phyloP scores from a whole-genome alignment of 1,140 invertebrate genomes.

The Epicauta chinensis region DNA sequence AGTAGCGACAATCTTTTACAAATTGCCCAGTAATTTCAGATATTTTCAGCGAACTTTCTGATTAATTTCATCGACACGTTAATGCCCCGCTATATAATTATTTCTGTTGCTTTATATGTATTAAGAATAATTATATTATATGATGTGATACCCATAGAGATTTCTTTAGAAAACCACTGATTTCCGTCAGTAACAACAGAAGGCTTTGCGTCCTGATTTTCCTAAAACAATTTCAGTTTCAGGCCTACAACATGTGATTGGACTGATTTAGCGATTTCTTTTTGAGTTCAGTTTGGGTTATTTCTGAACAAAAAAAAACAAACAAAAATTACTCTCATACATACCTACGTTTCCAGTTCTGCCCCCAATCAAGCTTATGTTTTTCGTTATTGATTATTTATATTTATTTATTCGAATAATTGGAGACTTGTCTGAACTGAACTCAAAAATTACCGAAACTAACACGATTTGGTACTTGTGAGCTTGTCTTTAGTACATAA shows the following conservation, averaged over 20 bases:
- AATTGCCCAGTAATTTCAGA: neutral
- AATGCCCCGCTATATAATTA: slow-evolving; percentile 30
- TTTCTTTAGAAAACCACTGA: slow-evolving; percentile 18
- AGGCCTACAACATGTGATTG: slow-evolving; percentile 8
- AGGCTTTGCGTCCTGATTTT: slow-evolving; percentile 18
- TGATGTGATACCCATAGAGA: slow-evolving; percentile 31
- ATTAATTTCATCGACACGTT: neutral
- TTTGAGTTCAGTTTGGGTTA: slow-evolving; percentile 26
- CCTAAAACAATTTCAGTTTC: slow-evolving; percentile 1
- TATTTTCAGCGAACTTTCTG: neutral
- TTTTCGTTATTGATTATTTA: neutral
- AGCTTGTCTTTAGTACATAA: slow-evolving; percentile 35
- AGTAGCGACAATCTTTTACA: neutral
- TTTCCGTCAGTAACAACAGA: slow-evolving; percentile 2
- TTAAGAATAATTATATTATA: slow-evolving; percentile 29
- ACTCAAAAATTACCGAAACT: slow-evolving; percentile 16
- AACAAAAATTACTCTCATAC: neutral
- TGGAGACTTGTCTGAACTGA: slow-evolving; percentile 9
- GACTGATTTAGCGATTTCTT: slow-evolving; percentile 11
- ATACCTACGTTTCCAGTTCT: neutral
- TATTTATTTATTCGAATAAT: neutral
- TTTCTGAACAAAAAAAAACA: neutral
- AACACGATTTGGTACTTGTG: slow-evolving; percentile 21
- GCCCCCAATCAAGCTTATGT: neutral
- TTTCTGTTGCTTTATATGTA: slow-evolving; percentile 33